Percentiles rank a stretch among this genome's conserved stretches.
phyloP scores from a whole-genome alignment of 1,140 invertebrate genomes.

The Sitodiplosis mosellana region DNA sequence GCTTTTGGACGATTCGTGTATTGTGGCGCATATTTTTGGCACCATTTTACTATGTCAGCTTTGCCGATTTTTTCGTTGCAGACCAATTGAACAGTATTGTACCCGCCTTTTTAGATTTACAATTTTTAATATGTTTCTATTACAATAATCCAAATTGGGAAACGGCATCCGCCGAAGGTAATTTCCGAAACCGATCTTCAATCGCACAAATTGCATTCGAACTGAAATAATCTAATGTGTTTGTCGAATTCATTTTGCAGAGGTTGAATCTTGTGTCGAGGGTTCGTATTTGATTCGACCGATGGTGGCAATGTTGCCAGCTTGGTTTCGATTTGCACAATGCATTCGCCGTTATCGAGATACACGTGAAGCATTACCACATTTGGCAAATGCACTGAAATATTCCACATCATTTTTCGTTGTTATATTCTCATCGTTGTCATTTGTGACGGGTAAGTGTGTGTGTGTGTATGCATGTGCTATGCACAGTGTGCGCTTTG shows the following conservation, averaged over 20 bases:
- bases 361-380: slow-evolving; percentile 79
- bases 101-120: slow-evolving; percentile 79
- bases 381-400: slow-evolving; percentile 76
- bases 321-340: slow-evolving; percentile 95
- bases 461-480: too few species aligned
- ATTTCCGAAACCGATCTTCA: too few species aligned
- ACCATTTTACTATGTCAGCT: slow-evolving; percentile 89
- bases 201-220: too few species aligned
- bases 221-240: slow-evolving; percentile 2
- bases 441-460: not conserved
- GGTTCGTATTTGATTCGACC: slow-evolving; percentile 45
- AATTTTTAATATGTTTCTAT: slow-evolving; percentile 79
- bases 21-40: slow-evolving; percentile 61
- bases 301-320: slow-evolving; percentile 77
- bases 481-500: too few species aligned
- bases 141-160: slow-evolving; percentile 51
- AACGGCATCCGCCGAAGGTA: too few species aligned
- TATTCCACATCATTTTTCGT: slow-evolving; percentile 26
- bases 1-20: slow-evolving; percentile 37
- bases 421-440: slow-evolving; percentile 19
- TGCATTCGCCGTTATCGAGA: slow-evolving; percentile 86
- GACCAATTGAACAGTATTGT: slow-evolving; percentile 94
- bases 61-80: slow-evolving; percentile 99
- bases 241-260: slow-evolving; percentile 16
- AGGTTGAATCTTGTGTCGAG: slow-evolving; percentile 36